Evolutionary conservation across 2,113 vertebrate species (phyloP).

Genomic region (Rhegmatorhina hoffmannsi): DNA sequence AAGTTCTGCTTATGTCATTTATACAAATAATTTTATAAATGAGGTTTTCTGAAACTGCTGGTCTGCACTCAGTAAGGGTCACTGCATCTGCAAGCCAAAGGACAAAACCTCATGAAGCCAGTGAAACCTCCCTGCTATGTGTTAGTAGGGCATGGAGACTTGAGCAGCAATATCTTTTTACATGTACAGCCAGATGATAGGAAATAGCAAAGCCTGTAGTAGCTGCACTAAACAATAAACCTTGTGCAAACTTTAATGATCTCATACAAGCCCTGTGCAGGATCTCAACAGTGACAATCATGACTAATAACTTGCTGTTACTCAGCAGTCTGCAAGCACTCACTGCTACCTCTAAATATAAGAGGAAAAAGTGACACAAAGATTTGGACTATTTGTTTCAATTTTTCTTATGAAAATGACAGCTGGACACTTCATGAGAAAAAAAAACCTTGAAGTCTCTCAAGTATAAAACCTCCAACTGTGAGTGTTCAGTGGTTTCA

Average conservation of each 20-base stretch:
- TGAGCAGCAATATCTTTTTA: not conserved
- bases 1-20: not conserved
- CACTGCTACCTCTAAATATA: not conserved
- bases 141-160: not conserved
- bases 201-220: not conserved
- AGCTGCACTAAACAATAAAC: not conserved
- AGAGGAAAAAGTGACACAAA: not conserved
- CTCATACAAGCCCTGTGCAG: not conserved
- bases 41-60: not conserved
- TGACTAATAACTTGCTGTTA: not conserved
- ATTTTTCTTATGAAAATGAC: not conserved
- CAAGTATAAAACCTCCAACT: not conserved
- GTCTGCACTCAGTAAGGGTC: not conserved
- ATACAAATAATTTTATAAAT: not conserved
- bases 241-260: not conserved
- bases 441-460: not conserved
- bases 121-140: not conserved
- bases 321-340: not conserved
- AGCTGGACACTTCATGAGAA: not conserved
- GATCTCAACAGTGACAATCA: not conserved
- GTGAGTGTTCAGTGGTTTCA: not conserved
- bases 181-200: not conserved
- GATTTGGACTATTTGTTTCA: not conserved
- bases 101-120: not conserved
- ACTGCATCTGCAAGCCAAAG: not conserved